These are phyloP conservation scores for Drosophila hamatofila DNA, from an alignment of 2,888 invertebrate species.

Conservation along the genomic window DNA sequence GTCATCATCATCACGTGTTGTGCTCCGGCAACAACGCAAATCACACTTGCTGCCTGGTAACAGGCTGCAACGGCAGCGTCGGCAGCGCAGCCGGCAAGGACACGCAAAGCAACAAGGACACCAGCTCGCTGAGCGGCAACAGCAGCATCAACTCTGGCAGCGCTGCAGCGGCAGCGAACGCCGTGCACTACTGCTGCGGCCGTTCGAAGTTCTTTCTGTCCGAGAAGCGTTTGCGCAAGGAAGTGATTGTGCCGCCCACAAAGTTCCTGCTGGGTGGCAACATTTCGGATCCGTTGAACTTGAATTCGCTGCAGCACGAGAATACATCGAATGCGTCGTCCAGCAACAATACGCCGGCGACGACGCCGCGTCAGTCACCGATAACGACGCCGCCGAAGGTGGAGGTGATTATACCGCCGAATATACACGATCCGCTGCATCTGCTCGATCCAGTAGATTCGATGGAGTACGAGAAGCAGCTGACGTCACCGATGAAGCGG, in stretches of 20 bases:
- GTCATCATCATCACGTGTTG: conserved; percentile 79
- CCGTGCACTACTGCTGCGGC: conserved; percentile 82
- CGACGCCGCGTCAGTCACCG: conserved; percentile 92
- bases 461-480: conserved; percentile 92
- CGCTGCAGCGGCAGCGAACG: conserved; percentile 56
- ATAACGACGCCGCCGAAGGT: conserved; percentile 88
- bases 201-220: conserved; percentile 90
- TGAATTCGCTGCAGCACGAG: conserved; percentile 95
- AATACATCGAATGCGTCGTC: conserved; percentile 89
- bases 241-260: conserved; percentile 93
- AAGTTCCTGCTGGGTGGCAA: conserved; percentile 97
- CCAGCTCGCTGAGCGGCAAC: conserved; percentile 69
- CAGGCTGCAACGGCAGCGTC: conserved; percentile 70
- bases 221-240: conserved; percentile 90
- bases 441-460: conserved; percentile 92
- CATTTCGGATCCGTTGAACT: conserved; percentile 96
- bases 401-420: conserved; percentile 96
- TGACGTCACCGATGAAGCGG: conserved; percentile 90
- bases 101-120: conserved; percentile 65
- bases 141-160: conserved; percentile 73
- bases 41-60: conserved; percentile 72
- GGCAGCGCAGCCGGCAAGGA: conserved; percentile 50
- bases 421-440: conserved; percentile 96
- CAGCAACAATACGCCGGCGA: conserved; percentile 90
- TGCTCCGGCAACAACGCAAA: conserved; percentile 78